Base-by-base conservation (phyloP, 1,140 invertebrate species). In the Chlorops oryzae region DNA sequence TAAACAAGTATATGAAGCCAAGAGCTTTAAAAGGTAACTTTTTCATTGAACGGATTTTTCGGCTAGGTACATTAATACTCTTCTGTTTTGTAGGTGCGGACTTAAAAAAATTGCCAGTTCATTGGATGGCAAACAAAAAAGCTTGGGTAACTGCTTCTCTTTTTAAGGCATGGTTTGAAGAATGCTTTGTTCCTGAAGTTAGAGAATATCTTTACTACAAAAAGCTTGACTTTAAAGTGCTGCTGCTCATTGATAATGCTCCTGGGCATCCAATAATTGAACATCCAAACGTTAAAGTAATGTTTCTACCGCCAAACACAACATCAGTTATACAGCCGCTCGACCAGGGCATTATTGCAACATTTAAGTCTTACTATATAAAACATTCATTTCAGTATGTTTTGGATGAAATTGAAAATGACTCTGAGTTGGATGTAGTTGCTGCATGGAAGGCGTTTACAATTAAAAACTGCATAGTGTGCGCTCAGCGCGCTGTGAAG, bases 181-280 rank as follows among this genome's bases (percentile, higher is more conserved):
- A 48, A 12, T 39, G 35, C 17, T 47, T 47, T 22, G 34, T 47
- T 21, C 45, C 45, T 5, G 28, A 47, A 34, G 45, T 47, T 20
- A 15, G 10, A 35, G 22, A 25, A 34, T 40, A 38, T 20, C 6
- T 39, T 13, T 25, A 48, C 22, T 6, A 48, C 9, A 67, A 73
- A 50, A 53, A 72, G 52, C 54, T 74, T 18, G 54, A 55, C 23
- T 75, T 70, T 58, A 73, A 75, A 64, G 62, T 73, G 45, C 44
- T 76, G 13, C 56, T 78, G 34, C 53, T 77, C 44, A 49, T 77
- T 5, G 76, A 77, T 55, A 78, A 75, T 52, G 69, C 64, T 42
- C 52, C 69, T 28, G 55, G 65, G 32, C 74, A 77, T 59, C 57
- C 57, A 47, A 44, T 23, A 43, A 34, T 51, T 55, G 47, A 49